phyloP scores from a whole-genome alignment of 2,113 vertebrate genomes.

The Origma solitaria region DNA sequence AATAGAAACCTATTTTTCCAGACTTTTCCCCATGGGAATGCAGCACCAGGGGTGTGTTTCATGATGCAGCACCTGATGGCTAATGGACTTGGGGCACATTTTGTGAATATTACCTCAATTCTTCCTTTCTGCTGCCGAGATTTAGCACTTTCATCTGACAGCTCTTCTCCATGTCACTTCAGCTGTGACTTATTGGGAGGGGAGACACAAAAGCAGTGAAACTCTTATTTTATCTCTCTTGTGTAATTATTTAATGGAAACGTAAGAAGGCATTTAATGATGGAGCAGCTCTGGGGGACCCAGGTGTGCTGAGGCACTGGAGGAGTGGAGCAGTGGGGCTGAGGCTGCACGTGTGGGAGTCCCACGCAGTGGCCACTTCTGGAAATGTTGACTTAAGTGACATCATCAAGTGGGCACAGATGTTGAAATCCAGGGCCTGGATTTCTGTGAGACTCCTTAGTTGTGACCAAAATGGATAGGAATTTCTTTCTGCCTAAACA shows the following conservation, averaged over 20 bases:
- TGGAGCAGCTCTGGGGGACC: background rate
- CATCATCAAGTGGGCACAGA: background rate
- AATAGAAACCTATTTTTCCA: background rate
- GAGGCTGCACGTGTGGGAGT: background rate
- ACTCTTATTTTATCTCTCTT: background rate
- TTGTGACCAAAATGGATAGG: background rate
- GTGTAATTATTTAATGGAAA: background rate
- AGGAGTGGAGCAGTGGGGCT: background rate
- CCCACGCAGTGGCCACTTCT: background rate
- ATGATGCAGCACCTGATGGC: background rate
- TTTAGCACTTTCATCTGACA: background rate
- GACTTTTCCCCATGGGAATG: background rate
- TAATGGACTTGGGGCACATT: background rate
- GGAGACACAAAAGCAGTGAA: background rate
- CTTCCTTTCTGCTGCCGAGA: background rate
- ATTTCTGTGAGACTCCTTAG: background rate
- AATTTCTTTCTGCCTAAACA: slow-evolving; percentile 23
- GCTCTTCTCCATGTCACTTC: background rate
- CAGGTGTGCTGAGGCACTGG: background rate
- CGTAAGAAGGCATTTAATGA: background rate
- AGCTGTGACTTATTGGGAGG: background rate
- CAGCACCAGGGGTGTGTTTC: background rate
- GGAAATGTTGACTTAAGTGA: background rate
- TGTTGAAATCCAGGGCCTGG: background rate
- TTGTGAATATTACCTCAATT: background rate